These are phyloP conservation scores for Thermophis baileyi DNA, from an alignment of 2,113 vertebrate genomes.

Conservation along the genomic window DNA sequence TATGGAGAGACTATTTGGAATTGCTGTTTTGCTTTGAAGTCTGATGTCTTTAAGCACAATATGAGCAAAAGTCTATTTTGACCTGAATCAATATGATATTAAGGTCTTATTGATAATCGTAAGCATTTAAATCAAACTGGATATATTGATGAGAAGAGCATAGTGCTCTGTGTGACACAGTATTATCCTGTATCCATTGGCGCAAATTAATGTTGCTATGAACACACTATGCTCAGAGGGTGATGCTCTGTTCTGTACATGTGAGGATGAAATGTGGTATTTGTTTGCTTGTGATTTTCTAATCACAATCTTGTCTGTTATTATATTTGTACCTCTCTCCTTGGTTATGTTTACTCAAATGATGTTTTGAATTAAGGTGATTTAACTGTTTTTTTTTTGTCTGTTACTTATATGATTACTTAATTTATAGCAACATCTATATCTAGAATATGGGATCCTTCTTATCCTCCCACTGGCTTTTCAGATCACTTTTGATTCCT, in stretches of 20 bases:
- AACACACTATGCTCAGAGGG: neutral
- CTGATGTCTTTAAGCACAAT: neutral
- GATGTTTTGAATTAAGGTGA: neutral
- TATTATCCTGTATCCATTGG: neutral
- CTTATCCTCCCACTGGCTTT: neutral
- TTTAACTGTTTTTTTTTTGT: neutral
- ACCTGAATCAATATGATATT: slow-evolving; percentile 11
- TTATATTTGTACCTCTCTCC: neutral
- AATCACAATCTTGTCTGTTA: neutral
- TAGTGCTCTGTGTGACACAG: neutral
- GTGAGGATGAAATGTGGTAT: neutral
- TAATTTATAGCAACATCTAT: neutral
- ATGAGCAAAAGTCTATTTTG: slow-evolving; percentile 11
- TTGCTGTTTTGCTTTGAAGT: slow-evolving; percentile 48
- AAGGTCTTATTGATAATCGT: slow-evolving; percentile 26
- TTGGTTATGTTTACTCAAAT: neutral
- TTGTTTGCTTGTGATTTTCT: neutral
- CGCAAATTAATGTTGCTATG: neutral
- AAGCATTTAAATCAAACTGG: slow-evolving; percentile 22
- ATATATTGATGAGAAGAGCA: neutral
- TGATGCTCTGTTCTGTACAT: neutral
- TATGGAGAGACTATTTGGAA: slow-evolving; percentile 42
- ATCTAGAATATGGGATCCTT: neutral
- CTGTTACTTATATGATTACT: neutral
- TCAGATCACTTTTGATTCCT: neutral